Percentiles rank a stretch among this genome's conserved stretches.
Evolutionary conservation across 2,113 vertebrate species (phyloP).

Genomic region (Crotalus tigris): DNA sequence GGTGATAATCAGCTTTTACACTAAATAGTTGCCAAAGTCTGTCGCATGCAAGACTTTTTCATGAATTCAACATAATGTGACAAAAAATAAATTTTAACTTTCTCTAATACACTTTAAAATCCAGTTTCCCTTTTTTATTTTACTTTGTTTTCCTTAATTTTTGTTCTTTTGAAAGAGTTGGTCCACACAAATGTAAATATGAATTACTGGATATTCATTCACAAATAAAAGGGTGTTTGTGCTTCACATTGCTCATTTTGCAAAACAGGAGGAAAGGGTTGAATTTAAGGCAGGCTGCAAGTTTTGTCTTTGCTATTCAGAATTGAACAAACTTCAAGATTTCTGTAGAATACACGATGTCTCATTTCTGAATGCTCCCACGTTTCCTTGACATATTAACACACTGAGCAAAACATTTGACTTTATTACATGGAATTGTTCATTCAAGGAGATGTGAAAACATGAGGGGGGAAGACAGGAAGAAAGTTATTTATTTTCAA

Average conservation of each 20-base stretch:
- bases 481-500: not conserved
- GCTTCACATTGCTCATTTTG: not conserved
- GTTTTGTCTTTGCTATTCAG: not conserved
- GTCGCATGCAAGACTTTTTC: constrained; percentile 36
- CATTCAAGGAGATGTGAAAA: not conserved
- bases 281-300: not conserved
- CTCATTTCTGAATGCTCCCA: not conserved
- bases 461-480: not conserved
- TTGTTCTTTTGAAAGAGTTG: not conserved
- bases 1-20: constrained; percentile 7
- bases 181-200: not conserved
- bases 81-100: constrained; percentile 27
- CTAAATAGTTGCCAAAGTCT: constrained; percentile 30
- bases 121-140: not conserved
- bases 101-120: constrained; percentile 11
- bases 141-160: not conserved
- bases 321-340: not conserved
- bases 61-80: constrained; percentile 23
- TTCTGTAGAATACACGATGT: not conserved
- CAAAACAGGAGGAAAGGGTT: not conserved
- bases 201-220: not conserved
- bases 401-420: not conserved
- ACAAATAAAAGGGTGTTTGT: not conserved
- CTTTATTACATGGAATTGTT: not conserved
- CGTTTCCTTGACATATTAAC: not conserved